Evolutionary conservation across 2,797 vertebrate genomes (phyloP), one percentile per base, ranked within the genome.

Genomic region (Aplochiton taeniatus): DNA sequence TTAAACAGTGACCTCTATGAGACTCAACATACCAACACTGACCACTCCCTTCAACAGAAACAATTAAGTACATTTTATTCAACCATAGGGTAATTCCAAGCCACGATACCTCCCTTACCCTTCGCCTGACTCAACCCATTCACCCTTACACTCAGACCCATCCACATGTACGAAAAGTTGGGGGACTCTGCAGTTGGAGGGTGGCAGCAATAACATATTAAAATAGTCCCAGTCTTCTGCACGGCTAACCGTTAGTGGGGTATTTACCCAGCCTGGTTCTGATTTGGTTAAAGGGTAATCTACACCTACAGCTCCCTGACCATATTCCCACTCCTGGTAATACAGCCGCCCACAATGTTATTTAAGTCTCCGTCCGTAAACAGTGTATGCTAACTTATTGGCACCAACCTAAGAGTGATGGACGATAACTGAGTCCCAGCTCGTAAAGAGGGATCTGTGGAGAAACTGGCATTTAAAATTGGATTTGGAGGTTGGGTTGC

Each of bases 181-280:
- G 71, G 80, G 77, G 81, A 81, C 74, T 73, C 67, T 69, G 72
- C 19, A 78, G 69, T 56, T 83, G 58, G 0, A 74, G 73, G 74
- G 84, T 81, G 78, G 81, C 77, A 82, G 84, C 68, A 79, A 89
- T 77, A 88, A 86, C 79, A 85, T 62, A 77, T 80, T 74, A 73
- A 89, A 91, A 89, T 82, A 88, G 66, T 69, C 72, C 64, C 18
- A 45, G 66, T 73, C 83, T 71, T 68, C 74, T 13, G 65, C 71
- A 69, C 58, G 53, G 63, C 67, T 64, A 78, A 70, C 75, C 78
- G 82, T 89, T 86, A 88, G 80, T 74, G 55, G 56, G 43, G 63
- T 90, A 79, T 92, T 91, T 90, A 84, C 72, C 74, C 88, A 87
- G 85, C 81, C 86, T 83, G 76, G 75, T 70, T 85, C 16, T 19